phyloP scores from a whole-genome alignment of 2,888 invertebrate genomes.

The Serrognathus titanus region DNA sequence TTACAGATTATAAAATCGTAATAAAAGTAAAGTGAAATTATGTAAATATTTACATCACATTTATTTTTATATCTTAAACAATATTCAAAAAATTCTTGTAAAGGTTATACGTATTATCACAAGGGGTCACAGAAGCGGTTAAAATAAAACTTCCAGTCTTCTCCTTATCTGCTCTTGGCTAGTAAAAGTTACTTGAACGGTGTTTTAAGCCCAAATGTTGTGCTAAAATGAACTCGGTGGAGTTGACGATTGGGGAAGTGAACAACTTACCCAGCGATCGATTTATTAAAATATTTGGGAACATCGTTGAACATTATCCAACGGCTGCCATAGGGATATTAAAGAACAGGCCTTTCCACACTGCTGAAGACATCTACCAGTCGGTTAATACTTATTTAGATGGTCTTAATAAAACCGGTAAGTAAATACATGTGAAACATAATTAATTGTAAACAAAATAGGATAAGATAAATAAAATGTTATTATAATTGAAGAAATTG shows the following conservation, averaged over 20 bases:
- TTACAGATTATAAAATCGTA: too few species aligned
- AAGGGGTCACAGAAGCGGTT: too few species aligned
- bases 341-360: constrained; percentile 53
- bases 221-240: constrained; percentile 17
- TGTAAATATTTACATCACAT: background rate
- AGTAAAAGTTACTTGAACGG: too few species aligned
- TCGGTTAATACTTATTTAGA: constrained; percentile 58
- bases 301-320: constrained; percentile 61
- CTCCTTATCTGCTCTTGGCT: too few species aligned
- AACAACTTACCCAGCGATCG: constrained; percentile 54
- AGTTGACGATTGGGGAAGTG: constrained; percentile 51
- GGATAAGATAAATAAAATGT: too few species aligned
- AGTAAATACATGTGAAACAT: constrained; percentile 21
- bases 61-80: background rate
- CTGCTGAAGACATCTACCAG: constrained; percentile 49
- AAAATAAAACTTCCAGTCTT: too few species aligned
- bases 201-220: too few species aligned
- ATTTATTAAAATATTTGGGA: constrained; percentile 58
- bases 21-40: background rate
- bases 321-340: constrained; percentile 54
- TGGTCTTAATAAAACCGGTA: constrained; percentile 52
- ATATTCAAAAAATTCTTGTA: too few species aligned
- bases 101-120: too few species aligned
- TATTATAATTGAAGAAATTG: too few species aligned
- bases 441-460: too few species aligned